These are phyloP conservation scores for Melanargia galathea DNA, from an alignment of 2,888 invertebrate species.

Conservation along the genomic window DNA sequence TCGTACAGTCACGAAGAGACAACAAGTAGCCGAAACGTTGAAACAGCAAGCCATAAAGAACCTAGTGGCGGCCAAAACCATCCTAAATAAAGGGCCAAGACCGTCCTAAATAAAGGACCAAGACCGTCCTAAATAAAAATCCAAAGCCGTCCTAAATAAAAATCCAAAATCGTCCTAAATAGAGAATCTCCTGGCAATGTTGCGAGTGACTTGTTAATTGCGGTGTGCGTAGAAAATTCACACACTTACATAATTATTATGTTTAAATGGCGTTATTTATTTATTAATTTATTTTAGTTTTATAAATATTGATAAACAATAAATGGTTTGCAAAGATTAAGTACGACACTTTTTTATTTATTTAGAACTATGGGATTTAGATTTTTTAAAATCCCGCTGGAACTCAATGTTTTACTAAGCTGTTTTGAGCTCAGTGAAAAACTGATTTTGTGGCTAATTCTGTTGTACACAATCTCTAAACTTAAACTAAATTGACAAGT, in stretches of 20 bases:
- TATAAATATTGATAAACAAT: slow-evolving; percentile 8
- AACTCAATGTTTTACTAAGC: too few species aligned
- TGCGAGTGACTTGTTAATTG: slow-evolving; percentile 22
- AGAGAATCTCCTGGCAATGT: slow-evolving; percentile 26
- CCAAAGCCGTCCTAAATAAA: slow-evolving; percentile 26
- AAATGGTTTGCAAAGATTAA: neutral
- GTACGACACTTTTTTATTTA: neutral
- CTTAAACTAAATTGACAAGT: too few species aligned
- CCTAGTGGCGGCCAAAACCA: slow-evolving; percentile 47
- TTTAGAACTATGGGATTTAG: too few species aligned
- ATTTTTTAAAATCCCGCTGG: too few species aligned
- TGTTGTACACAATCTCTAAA: too few species aligned
- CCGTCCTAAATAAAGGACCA: slow-evolving; percentile 32
- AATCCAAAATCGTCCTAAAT: slow-evolving; percentile 3
- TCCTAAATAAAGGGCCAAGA: slow-evolving; percentile 36
- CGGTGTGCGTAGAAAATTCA: slow-evolving; percentile 7
- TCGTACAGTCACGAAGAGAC: slow-evolving; percentile 40
- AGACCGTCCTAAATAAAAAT: slow-evolving; percentile 29
- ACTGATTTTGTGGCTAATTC: too few species aligned
- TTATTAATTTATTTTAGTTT: slow-evolving; percentile 1
- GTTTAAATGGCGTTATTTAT: slow-evolving; percentile 15
- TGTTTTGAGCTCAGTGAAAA: too few species aligned
- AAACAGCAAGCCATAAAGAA: slow-evolving; percentile 54
- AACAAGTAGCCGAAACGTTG: slow-evolving; percentile 50
- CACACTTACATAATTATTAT: too few species aligned